phyloP scores from a whole-genome alignment of 2,113 vertebrate species.

The Callopanchax toddi region DNA sequence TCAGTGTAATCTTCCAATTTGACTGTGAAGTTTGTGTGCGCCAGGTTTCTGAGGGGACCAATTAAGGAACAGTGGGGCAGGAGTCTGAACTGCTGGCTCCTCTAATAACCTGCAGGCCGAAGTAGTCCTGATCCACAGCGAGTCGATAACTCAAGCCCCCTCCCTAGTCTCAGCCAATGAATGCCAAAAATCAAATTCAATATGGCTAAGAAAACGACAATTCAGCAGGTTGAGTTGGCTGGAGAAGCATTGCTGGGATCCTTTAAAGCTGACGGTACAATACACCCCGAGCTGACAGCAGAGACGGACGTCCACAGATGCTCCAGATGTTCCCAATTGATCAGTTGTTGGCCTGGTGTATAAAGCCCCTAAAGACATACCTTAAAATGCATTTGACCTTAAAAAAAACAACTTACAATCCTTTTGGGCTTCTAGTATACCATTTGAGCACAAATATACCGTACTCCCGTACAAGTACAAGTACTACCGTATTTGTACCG shows the following conservation, averaged over 20 bases:
- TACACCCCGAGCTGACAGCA: neutral
- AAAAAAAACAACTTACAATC: conserved; percentile 2
- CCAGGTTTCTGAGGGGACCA: conserved; percentile 65
- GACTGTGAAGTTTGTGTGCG: conserved; percentile 52
- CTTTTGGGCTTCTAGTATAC: conserved; percentile 25
- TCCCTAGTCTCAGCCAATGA: conserved; percentile 40
- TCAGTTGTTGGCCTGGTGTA: neutral
- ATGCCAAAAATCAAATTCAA: conserved; percentile 32
- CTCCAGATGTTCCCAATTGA: neutral
- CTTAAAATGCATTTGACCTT: conserved; percentile 25
- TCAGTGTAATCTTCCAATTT: conserved; percentile 54
- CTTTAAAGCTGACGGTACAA: neutral
- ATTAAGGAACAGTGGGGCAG: conserved; percentile 60
- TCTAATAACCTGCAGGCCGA: conserved; percentile 56
- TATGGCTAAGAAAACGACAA: conserved; percentile 9
- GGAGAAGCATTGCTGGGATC: neutral
- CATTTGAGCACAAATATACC: neutral
- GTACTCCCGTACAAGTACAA: no score
- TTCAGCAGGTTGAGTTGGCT: neutral
- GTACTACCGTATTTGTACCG: no score
- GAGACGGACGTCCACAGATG: neutral
- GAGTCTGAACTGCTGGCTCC: conserved; percentile 57
- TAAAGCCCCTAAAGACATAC: neutral
- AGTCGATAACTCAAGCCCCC: conserved; percentile 50
- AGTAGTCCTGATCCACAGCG: conserved; percentile 61